phyloP scores from a whole-genome alignment of 2,113 vertebrate genomes.

The Ranitomeya imitator region DNA sequence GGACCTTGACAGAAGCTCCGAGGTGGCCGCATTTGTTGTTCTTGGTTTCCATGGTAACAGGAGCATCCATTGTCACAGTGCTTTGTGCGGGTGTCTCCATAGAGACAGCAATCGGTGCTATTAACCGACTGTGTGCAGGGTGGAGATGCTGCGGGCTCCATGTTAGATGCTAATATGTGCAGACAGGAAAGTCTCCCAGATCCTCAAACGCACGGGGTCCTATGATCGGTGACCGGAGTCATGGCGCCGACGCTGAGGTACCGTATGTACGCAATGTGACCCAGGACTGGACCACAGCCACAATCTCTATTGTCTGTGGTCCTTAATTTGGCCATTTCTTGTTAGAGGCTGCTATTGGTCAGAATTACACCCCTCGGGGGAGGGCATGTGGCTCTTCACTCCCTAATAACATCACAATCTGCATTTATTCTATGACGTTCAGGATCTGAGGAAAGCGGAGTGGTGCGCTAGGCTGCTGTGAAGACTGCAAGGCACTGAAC shows the following conservation, averaged over 20 bases:
- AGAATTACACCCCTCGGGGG: no score
- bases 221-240: neutral
- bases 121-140: conserved; percentile 16
- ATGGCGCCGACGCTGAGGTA: neutral
- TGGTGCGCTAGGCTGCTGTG: neutral
- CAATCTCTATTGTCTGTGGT: neutral
- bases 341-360: neutral
- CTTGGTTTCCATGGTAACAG: conserved; percentile 38
- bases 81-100: conserved; percentile 52
- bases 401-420: neutral
- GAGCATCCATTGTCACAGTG: conserved; percentile 52
- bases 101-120: conserved; percentile 42
- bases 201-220: neutral
- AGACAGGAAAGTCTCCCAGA: neutral
- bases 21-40: conserved; percentile 47
- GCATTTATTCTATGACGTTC: neutral
- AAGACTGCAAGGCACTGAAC: neutral
- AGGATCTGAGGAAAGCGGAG: neutral
- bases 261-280: neutral
- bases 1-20: conserved; percentile 35
- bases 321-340: neutral
- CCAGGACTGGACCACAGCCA: neutral
- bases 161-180: neutral
- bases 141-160: neutral
- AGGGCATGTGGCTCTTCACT: no score